phyloP scores from a whole-genome alignment of 2,797 vertebrate species.

The Coreius guichenoti region DNA sequence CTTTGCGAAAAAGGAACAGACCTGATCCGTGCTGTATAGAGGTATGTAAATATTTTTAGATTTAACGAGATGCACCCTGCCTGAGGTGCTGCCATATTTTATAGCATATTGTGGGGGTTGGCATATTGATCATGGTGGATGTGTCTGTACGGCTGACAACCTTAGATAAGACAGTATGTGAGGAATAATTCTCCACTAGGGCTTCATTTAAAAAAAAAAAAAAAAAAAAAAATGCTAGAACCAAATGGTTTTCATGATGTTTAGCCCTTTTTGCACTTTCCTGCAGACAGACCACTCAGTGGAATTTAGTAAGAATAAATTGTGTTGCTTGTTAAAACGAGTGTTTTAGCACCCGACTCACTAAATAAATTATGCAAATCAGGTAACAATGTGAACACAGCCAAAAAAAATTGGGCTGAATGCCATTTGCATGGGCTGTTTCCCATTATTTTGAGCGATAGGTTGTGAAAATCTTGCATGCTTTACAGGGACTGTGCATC shows the following conservation, averaged over 20 bases:
- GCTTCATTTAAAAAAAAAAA: background rate
- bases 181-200: background rate
- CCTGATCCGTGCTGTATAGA: slow-evolving; percentile 35
- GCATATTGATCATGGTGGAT: slow-evolving; percentile 39
- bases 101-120: slow-evolving; percentile 8
- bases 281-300: background rate
- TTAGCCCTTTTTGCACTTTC: background rate
- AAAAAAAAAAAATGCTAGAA: background rate
- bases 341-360: background rate
- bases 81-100: slow-evolving; percentile 50
- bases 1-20: slow-evolving; percentile 24
- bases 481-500: background rate
- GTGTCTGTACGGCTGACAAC: slow-evolving; percentile 30
- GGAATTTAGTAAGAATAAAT: background rate
- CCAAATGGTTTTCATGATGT: background rate
- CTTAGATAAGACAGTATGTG: background rate
- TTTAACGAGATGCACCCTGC: slow-evolving; percentile 45
- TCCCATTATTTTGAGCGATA: background rate
- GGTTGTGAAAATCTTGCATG: background rate
- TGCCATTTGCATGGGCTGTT: background rate
- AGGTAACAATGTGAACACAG: background rate
- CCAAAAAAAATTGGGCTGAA: background rate
- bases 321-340: background rate
- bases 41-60: slow-evolving; percentile 52
- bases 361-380: background rate